Evolutionary conservation across 2,888 invertebrate genomes (phyloP), one percentile per base, ranked within the genome.

Genomic region (Myathropa florea): DNA sequence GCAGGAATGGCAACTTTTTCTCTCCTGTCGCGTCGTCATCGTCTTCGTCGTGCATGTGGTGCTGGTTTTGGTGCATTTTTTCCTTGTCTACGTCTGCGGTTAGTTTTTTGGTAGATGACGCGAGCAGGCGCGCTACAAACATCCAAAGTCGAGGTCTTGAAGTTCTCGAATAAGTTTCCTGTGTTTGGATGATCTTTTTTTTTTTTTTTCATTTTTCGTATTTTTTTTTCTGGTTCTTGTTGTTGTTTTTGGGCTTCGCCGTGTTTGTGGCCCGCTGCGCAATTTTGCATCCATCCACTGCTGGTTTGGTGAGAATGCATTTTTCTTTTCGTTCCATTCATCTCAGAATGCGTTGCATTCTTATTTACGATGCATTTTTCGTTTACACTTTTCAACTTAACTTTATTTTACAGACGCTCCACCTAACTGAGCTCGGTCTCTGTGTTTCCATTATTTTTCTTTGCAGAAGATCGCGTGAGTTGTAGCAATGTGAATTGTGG

Each of bases 401-500:
- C 85, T 84, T 83, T 72, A 23, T 26, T 26, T 55, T 59, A 30
- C 1, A 55, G 18, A n/a, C n/a, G 1, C n/a, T 18, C 2, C 33
- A 33, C 7, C 39, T 46, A 72, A 30, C 39, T 70, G 18, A 18
- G 18, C 33, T 30, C 9, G 1, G 30, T 7, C 4, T 7, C 30
- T 30, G 18, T 26, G 18, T 70, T 59, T 67, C 55, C 64, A 70
- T 71, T 70, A 68, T 72, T 73, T 88, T 83, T 83, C 77, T 89
- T 94, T 94, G 7, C 93, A 96, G 96, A 93, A 88, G 93, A 94
- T 88, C 91, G 90, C 89, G 95, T 95, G 46, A 95, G 94, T 82
- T 96, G 96, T 92, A 93, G 93, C 88, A 94, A 94, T 89, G 94
- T 96, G 83, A 94, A 94, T 83, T 96, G 96, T 91, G 94, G 94